Base-by-base conservation (phyloP, 1,140 invertebrate species). In the Penaeus chinensis region DNA sequence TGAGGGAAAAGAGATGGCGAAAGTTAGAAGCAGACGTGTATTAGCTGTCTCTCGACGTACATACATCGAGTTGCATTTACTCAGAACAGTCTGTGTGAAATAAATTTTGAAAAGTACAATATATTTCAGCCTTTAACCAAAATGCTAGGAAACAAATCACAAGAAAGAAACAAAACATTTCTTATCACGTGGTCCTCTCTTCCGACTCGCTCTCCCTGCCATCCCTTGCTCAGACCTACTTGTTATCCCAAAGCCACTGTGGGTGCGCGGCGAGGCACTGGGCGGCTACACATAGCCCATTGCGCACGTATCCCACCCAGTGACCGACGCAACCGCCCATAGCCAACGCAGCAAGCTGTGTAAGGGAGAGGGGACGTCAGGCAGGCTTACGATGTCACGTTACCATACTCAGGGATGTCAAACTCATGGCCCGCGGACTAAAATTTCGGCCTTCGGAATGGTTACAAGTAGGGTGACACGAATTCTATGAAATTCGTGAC, bases 171-270 rank as follows among this genome's bases (percentile, higher is more conserved):
- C 1, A 27, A 74, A 18, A 13, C 24, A 74, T 27, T 27, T 16
- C 11, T 74, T 13, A 74, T 18, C 69, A 74, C 24, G 13, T 13
- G 37, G 11, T 18, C 24, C 24, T 74, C 24, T 27, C 37, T 8
- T 42, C 37, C 37, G 37, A 42, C 37, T 42, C 37, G 37, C 37
- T 42, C 37, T 42, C 37, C 37, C 37, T 5, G 37, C 37, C 37
- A 4, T 1, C 37, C 37, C 37, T 42, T 42, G 37, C 37, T 42
- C 37, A 42, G 37, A 22, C 20, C 32, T 74, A 90, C 89, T 87
- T 90, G 79, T 90, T 82, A 61, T 90, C 93, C 82, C 93, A 92
- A 94, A 95, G 95, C 95, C 95, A 95, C 5, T 91, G 93, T 3
- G 95, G 94, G 82, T 93, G 91, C 0, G 93, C 93, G 47, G 92